Percentiles rank a stretch among this genome's conserved stretches.
These are phyloP conservation scores for Eurystomus glaucurus DNA, from an alignment of 2,797 vertebrate genomes.

Conservation along the genomic window DNA sequence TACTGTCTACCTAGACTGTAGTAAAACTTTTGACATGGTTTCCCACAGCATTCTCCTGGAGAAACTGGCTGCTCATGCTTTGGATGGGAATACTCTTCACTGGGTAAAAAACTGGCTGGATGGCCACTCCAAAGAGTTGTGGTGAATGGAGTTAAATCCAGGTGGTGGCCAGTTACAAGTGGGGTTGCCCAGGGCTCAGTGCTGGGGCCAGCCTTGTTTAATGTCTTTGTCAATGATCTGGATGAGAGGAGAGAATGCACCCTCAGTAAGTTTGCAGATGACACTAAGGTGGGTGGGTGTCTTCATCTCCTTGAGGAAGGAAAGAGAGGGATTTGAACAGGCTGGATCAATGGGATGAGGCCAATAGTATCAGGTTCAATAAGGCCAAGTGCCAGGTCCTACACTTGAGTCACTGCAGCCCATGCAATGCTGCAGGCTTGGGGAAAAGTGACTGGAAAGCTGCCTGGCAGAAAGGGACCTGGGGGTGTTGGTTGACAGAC, in stretches of 20 bases:
- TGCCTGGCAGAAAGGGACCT: not conserved
- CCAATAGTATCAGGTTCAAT: not conserved
- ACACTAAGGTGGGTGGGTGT: not conserved
- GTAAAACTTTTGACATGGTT: not conserved
- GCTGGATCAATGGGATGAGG: not conserved
- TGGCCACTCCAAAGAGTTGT: not conserved
- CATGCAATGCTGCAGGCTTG: not conserved
- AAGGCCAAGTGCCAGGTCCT: not conserved
- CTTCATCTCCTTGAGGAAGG: not conserved
- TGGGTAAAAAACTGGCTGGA: not conserved
- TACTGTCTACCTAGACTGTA: not conserved
- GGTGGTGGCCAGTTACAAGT: not conserved
- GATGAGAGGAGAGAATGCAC: rapidly evolving
- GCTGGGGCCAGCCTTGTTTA: not conserved
- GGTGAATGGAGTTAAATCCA: not conserved
- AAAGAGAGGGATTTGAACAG: not conserved
- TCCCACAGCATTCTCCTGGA: not conserved
- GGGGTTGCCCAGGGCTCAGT: too few relatives aligned
- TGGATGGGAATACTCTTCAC: rapidly evolving
- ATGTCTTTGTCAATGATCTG: not conserved
- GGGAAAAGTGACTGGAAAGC: not conserved
- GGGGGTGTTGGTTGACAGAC: not conserved
- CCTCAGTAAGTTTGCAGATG: not conserved
- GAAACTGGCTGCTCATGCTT: not conserved
- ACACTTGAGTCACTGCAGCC: too few relatives aligned